Conservation (phyloP, 2,797 vertebrate species). For the Semaprochilodus insignis region DNA sequence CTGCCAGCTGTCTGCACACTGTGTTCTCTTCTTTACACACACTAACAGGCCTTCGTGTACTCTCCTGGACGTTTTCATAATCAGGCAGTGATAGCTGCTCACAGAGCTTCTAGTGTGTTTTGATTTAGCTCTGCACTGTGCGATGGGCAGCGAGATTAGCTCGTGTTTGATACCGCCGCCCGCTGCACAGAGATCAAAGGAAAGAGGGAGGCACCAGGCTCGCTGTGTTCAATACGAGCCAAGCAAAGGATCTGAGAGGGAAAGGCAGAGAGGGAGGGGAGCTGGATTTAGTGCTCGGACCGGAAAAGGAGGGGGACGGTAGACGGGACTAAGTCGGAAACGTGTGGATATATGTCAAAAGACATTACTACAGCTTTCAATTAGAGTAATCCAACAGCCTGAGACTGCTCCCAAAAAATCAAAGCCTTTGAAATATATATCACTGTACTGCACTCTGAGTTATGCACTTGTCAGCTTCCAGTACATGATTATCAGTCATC, state of each 20-base stretch:
- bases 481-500: constrained; percentile 58
- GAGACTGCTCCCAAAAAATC: constrained; percentile 59
- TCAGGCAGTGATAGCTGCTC: constrained; percentile 45
- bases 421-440: constrained; percentile 57
- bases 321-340: constrained; percentile 65
- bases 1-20: constrained; percentile 3
- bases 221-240: constrained; percentile 48
- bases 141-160: constrained; percentile 65
- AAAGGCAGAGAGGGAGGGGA: constrained; percentile 61
- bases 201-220: constrained; percentile 61
- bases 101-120: constrained; percentile 51
- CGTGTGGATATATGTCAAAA: constrained; percentile 74
- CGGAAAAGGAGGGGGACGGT: constrained; percentile 50
- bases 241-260: constrained; percentile 43
- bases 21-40: background rate
- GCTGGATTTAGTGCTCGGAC: constrained; percentile 69
- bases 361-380: constrained; percentile 73
- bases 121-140: constrained; percentile 66
- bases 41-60: constrained; percentile 23
- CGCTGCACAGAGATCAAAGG: constrained; percentile 75
- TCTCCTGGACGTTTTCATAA: constrained; percentile 38
- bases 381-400: constrained; percentile 69
- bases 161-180: constrained; percentile 71
- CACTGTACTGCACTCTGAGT: constrained; percentile 52
- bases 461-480: constrained; percentile 59